phyloP scores from a whole-genome alignment of 2,888 invertebrate species.

The Quadroppia sp. region DNA sequence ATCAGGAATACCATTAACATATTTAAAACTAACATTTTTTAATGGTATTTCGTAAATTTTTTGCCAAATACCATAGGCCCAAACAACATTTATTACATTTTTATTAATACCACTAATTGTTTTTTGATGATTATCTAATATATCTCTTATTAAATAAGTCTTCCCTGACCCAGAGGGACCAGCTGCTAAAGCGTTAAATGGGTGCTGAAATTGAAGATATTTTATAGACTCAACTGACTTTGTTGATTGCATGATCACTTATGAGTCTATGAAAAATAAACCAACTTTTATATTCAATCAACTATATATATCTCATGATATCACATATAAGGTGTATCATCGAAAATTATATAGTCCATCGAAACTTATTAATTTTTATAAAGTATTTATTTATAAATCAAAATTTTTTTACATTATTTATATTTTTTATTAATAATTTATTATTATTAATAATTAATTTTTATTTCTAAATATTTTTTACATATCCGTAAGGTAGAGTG shows the following conservation, averaged over 20 bases:
- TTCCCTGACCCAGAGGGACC: slow-evolving; percentile 7
- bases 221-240: not conserved
- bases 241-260: not conserved
- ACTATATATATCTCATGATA: too few relatives aligned
- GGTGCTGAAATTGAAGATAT: not conserved
- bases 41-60: not conserved
- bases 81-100: not conserved
- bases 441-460: too few relatives aligned
- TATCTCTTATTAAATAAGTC: not conserved
- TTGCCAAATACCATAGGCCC: slow-evolving; percentile 17
- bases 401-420: too few relatives aligned
- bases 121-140: not conserved
- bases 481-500: slow-evolving; percentile 23
- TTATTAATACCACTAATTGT: not conserved
- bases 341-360: too few relatives aligned
- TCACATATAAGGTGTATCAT: too few relatives aligned
- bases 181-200: not conserved
- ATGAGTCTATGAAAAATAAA: too few relatives aligned
- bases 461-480: too few relatives aligned
- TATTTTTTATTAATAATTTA: too few relatives aligned
- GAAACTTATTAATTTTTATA: too few relatives aligned
- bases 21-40: slow-evolving; percentile 14
- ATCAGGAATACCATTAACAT: not conserved
- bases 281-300: too few relatives aligned
- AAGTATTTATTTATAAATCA: too few relatives aligned